These are phyloP conservation scores for Morone saxatilis DNA, from an alignment of 2,113 vertebrate species.

Conservation along the genomic window DNA sequence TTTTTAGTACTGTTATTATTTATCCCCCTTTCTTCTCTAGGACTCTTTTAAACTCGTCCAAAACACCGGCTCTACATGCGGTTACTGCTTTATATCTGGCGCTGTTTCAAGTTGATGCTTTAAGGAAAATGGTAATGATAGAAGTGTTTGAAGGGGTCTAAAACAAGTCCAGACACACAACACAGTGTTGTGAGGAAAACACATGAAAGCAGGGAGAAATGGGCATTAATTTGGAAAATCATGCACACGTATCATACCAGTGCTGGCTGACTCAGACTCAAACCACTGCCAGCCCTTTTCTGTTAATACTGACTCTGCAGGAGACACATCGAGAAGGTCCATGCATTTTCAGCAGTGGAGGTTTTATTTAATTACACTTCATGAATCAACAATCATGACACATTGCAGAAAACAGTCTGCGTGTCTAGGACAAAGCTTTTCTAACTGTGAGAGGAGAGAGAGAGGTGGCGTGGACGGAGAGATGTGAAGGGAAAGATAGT, in stretches of 20 bases:
- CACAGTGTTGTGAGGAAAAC: slow-evolving; percentile 50
- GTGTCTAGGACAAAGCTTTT: neutral
- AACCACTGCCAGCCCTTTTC: neutral
- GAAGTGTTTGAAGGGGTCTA: slow-evolving; percentile 80
- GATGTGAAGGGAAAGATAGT: neutral
- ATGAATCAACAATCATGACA: slow-evolving; percentile 18
- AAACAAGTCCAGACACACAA: slow-evolving; percentile 81
- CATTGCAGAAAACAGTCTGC: neutral
- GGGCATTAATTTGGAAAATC: slow-evolving; percentile 46
- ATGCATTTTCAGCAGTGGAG: slow-evolving; percentile 15
- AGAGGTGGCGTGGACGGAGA: neutral
- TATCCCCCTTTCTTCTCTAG: slow-evolving; percentile 81
- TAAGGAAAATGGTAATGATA: slow-evolving; percentile 79
- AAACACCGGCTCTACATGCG: slow-evolving; percentile 80
- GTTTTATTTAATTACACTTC: slow-evolving; percentile 29
- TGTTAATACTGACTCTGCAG: slow-evolving; percentile 35
- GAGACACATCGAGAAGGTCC: neutral
- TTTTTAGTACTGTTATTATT: slow-evolving; percentile 84
- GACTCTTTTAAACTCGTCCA: slow-evolving; percentile 84
- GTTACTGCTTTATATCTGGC: slow-evolving; percentile 83
- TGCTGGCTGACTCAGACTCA: slow-evolving; percentile 30
- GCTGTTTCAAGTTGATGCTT: slow-evolving; percentile 81
- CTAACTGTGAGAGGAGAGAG: neutral
- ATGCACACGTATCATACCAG: neutral
- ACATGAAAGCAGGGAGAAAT: slow-evolving; percentile 67